Evolutionary conservation across 2,113 vertebrate species (phyloP), one percentile per base, ranked within the genome.

Genomic region (Bostrychus sinensis): DNA sequence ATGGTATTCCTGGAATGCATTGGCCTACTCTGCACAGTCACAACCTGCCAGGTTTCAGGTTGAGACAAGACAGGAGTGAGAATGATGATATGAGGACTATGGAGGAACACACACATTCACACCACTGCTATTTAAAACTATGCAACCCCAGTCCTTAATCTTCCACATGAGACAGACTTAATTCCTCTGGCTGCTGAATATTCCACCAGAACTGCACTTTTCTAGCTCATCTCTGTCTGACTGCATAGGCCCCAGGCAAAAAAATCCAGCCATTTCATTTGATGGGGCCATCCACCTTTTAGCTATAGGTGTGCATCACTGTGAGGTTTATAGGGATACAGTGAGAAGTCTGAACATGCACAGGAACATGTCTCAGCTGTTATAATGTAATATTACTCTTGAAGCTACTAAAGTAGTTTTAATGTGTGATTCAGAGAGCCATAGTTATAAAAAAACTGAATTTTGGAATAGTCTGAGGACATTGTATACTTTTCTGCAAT

Each of bases 1-100:
- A 30, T 57, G 90, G 90, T 89, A 92, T 93, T 81, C 58, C 11
- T 70, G 90, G 92, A 93, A 93, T 93, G 89, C 88, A 78, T 89
- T 69, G 60, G 79, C 80, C 80, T 86, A 76, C 79, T 88, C 69
- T 66, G 85, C 81, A 80, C 67, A 84, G 82, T 84, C 75, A 73
- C 76, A 81, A 88, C 83, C 86, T 87, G 86, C 82, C 87, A 82
- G 89, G 70, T 84, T 90, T 90, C 91, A 92, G 89, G 92, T 93
- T 91, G 86, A 88, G 89, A 91, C 91, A 91, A 87, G 87, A 88
- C 87, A 88, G 72, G 65, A 75, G 79, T 65, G 51, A 64, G 50
- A 66, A 64, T 45, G 71, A 70, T 66, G 62, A 68, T 81, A n/a
- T 55, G 23, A 34, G 64, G 26, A 54, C 37, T 22, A 7, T 16